phyloP scores from a whole-genome alignment of 2,888 invertebrate species.

The Horisme vitalbata region DNA sequence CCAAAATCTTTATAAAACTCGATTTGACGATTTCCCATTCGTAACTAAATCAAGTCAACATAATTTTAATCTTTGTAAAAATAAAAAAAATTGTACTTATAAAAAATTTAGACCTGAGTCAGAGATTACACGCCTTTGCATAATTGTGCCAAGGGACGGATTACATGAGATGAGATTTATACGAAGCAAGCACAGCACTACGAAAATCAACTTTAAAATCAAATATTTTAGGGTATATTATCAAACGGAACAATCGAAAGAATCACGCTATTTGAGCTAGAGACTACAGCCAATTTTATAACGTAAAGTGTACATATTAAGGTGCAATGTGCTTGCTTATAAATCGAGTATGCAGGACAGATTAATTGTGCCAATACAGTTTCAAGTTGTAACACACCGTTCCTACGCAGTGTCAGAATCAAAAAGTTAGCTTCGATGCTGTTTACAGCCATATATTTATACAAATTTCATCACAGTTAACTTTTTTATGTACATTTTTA shows the following conservation, averaged over 20 bases:
- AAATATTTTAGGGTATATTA: too few species aligned
- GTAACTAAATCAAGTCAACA: constrained; percentile 20
- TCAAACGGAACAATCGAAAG: too few species aligned
- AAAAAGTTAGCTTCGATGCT: constrained; percentile 60
- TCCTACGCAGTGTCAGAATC: constrained; percentile 22
- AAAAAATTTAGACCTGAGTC: constrained; percentile 49
- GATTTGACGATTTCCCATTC: constrained; percentile 18
- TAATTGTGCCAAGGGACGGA: constrained; percentile 72
- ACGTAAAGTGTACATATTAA: background rate
- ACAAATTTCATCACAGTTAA: constrained; percentile 66
- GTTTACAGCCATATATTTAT: constrained; percentile 70
- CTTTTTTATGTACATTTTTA: constrained; percentile 66
- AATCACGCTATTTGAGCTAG: background rate
- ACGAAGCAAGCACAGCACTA: constrained; percentile 28
- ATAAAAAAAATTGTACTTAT: constrained; percentile 37
- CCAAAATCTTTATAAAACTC: constrained; percentile 7
- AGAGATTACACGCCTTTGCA: constrained; percentile 59
- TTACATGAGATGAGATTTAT: constrained; percentile 43
- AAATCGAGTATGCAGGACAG: constrained; percentile 14
- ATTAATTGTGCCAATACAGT: constrained; percentile 26
- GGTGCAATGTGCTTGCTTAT: constrained; percentile 9
- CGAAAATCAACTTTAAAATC: too few species aligned
- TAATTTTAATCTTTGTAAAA: constrained; percentile 23
- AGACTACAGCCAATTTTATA: too few species aligned
- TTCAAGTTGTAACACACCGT: constrained; percentile 3